Evolutionary conservation across 1,140 invertebrate genomes (phyloP).

Genomic region (Contarinia nasturtii): DNA sequence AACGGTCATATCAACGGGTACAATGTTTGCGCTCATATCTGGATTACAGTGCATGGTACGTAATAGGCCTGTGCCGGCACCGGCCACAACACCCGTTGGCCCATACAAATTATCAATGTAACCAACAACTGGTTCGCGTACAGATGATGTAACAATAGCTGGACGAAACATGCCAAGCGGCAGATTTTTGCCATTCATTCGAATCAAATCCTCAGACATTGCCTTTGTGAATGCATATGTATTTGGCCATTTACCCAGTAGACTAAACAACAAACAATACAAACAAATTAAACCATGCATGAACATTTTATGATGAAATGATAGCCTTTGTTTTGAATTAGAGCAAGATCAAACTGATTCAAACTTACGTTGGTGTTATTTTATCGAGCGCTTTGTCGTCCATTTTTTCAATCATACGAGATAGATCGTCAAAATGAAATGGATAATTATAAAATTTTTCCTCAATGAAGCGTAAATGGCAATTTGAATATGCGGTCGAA

Average conservation of each 20-base stretch:
- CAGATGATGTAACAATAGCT: constrained; percentile 44
- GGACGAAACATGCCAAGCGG: constrained; percentile 47
- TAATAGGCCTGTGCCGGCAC: constrained; percentile 52
- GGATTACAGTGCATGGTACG: constrained; percentile 41
- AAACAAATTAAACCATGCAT: too few species aligned
- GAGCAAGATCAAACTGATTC: constrained; percentile 1
- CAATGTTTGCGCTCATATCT: constrained; percentile 49
- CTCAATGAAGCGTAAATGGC: constrained; percentile 30
- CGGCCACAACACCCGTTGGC: constrained; percentile 35
- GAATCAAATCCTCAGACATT: constrained; percentile 41
- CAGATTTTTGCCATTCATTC: constrained; percentile 30
- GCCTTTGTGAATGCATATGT: constrained; percentile 60
- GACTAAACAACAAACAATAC: constrained; percentile 22
- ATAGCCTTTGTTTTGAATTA: too few species aligned
- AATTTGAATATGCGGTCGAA: constrained; percentile 51
- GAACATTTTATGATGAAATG: too few species aligned
- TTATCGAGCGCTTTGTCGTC: constrained; percentile 29
- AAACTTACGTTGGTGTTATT: constrained; percentile 30
- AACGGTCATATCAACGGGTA: constrained; percentile 69
- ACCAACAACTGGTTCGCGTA: constrained; percentile 41
- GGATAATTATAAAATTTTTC: constrained; percentile 50
- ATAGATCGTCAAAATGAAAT: constrained; percentile 39
- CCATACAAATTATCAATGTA: constrained; percentile 82
- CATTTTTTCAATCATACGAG: constrained; percentile 27
- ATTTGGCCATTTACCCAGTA: constrained; percentile 44